Base-by-base conservation (phyloP, 2,797 vertebrate species). In the Anguilla marmorata region DNA sequence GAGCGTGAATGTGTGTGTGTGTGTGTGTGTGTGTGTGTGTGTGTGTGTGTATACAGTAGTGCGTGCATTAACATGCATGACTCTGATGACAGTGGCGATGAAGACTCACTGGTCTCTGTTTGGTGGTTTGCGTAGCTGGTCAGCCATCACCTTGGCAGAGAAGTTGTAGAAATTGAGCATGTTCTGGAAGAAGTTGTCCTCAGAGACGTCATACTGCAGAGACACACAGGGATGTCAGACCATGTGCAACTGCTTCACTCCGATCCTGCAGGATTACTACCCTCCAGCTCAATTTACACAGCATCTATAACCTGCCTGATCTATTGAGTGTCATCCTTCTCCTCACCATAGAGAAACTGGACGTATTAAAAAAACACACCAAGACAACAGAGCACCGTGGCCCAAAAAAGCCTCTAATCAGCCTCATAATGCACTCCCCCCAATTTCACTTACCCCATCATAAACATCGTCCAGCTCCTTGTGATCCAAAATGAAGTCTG, bases 101-200 rank as follows among this genome's bases (percentile, higher is more conserved):
- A 87, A 84, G 33, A 91, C 94, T 98, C 96, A 99, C 98, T 99
- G 98, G 95, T 99, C 98, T 3, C 97, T 96, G 95, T 98, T 98
- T 80, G 98, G 98, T n/a, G 97, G 96, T 91, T 99, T 99, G 90
- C 98, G 97, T 90, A 99, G 97, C 93, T 99, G 98, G 92, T 99
- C 98, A 0, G 98, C 97, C 98, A 98, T 99, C 92, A 99, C 97
- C 88, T 98, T 96, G 41, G 98, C 96, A 0, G 98, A 99, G 94
- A 99, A 99, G 95, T 99, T 99, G 95, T 98, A 98, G 94, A 99
- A 97, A 93, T 99, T 99, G 90, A 99, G 89, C 97, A 98, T 98
- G 94, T 99, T 99, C 95, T 98, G 97, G 94, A 99, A 99, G 95
- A 99, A 99, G 92, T 96, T 98, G 90, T 99, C 98, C 72, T 99